Evolutionary conservation across 2,113 vertebrate genomes (phyloP).

Genomic region (Tyrannus savana): DNA sequence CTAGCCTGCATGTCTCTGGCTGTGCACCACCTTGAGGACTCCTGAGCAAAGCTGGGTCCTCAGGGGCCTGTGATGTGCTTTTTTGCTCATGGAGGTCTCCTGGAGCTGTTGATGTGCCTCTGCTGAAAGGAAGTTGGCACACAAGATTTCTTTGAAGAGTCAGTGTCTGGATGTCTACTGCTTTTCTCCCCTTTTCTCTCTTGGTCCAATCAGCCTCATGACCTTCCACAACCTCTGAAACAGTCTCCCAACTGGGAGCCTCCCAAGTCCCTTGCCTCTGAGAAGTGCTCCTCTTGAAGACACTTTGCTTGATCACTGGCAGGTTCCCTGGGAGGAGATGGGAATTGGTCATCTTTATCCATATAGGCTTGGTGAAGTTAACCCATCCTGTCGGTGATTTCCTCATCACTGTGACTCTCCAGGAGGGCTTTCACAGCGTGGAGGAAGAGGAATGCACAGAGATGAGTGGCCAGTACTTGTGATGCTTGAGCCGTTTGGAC

Average conservation of each 20-base stretch:
- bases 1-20: neutral
- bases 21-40: neutral
- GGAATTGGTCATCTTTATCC: neutral
- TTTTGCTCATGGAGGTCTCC: neutral
- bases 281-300: neutral
- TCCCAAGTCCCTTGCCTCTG: neutral
- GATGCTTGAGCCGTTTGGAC: neutral
- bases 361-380: neutral
- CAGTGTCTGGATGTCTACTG: neutral
- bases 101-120: accelerated
- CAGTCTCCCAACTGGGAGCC: neutral
- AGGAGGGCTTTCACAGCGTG: neutral
- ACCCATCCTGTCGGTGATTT: neutral
- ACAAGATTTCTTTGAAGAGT: neutral
- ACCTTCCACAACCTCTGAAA: neutral
- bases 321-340: neutral
- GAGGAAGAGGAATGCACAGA: neutral
- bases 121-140: neutral
- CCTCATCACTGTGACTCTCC: accelerated
- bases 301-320: neutral
- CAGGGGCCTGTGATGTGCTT: neutral
- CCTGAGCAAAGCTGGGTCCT: neutral
- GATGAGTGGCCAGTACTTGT: neutral
- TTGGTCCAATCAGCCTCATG: neutral
- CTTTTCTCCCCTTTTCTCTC: neutral